A percentile compares a stretch with the other conserved stretches of the same genome.
Conservation (phyloP, 1,140 invertebrate genomes). For the Holotrichia oblita region DNA sequence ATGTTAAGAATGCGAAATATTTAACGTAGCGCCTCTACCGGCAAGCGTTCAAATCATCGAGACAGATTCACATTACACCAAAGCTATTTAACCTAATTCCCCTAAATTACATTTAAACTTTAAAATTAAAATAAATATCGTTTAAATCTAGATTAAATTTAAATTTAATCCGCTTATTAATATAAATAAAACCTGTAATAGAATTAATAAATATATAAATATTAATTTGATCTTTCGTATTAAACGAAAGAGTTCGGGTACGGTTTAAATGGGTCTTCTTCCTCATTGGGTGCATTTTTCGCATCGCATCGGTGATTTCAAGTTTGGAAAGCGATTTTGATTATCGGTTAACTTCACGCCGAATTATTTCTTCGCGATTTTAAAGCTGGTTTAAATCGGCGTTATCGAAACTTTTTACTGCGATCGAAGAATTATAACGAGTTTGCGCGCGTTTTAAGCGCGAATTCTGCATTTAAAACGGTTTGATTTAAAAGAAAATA, state of each 20-base stretch:
- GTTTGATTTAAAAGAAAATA: not conserved
- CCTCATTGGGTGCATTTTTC: conserved; percentile 40
- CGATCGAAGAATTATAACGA: not conserved
- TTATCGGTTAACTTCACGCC: not conserved
- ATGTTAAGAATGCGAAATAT: conserved; percentile 62
- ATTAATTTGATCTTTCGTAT: not conserved
- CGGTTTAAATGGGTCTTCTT: conserved; percentile 16
- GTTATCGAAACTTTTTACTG: conserved; percentile 12
- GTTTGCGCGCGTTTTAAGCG: not conserved
- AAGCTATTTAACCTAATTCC: conserved; percentile 16
- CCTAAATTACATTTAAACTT: not conserved
- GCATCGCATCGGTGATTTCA: conserved; percentile 42
- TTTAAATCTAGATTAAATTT: not conserved
- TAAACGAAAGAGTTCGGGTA: too few relatives aligned
- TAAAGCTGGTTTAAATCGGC: not conserved
- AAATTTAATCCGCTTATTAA: not conserved
- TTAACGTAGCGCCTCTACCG: conserved; percentile 58
- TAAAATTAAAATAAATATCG: not conserved
- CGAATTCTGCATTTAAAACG: not conserved
- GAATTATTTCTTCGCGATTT: not conserved
- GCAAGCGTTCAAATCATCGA: conserved; percentile 55
- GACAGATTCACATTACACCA: conserved; percentile 45
- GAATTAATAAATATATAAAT: not conserved
- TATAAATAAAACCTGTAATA: not conserved
- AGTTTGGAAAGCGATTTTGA: conserved; percentile 40